Evolutionary conservation across 2,113 vertebrate species (phyloP).

Genomic region (Hippopotamus amphibius): DNA sequence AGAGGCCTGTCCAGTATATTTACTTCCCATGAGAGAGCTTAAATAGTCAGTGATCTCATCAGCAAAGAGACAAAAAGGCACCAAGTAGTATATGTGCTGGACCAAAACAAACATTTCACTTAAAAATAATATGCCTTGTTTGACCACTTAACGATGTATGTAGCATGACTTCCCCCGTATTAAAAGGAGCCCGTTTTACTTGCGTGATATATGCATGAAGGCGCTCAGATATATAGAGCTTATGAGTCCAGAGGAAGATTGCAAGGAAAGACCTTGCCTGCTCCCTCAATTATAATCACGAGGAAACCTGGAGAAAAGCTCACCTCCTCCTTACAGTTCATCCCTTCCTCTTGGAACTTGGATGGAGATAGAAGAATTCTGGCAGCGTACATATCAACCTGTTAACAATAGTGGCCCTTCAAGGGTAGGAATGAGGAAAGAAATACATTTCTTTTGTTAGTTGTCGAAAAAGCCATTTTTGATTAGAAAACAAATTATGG

Average conservation of each 20-base stretch:
- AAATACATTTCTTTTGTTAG: constrained; percentile 33
- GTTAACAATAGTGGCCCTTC: background rate
- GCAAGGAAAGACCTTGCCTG: background rate
- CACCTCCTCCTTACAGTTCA: background rate
- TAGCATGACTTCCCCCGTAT: constrained; percentile 10
- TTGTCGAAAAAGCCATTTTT: background rate
- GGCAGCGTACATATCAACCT: background rate
- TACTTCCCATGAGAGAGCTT: constrained; percentile 72
- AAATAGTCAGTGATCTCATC: constrained; percentile 79
- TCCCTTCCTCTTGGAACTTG: background rate
- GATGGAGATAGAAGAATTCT: background rate
- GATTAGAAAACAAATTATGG: background rate
- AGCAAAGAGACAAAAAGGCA: constrained; percentile 82
- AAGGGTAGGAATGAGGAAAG: background rate
- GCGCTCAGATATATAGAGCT: background rate
- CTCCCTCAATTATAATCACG: background rate
- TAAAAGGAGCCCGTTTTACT: constrained; percentile 47
- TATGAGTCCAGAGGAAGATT: background rate
- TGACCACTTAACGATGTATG: constrained; percentile 27
- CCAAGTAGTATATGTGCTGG: constrained; percentile 63
- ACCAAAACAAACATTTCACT: constrained; percentile 65
- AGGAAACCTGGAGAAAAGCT: background rate
- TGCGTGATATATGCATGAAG: background rate
- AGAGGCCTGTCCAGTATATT: constrained; percentile 67
- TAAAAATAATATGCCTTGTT: constrained; percentile 54